Evolutionary conservation across 2,888 invertebrate species (phyloP).

Genomic region (Hydropsyche betteni): DNA sequence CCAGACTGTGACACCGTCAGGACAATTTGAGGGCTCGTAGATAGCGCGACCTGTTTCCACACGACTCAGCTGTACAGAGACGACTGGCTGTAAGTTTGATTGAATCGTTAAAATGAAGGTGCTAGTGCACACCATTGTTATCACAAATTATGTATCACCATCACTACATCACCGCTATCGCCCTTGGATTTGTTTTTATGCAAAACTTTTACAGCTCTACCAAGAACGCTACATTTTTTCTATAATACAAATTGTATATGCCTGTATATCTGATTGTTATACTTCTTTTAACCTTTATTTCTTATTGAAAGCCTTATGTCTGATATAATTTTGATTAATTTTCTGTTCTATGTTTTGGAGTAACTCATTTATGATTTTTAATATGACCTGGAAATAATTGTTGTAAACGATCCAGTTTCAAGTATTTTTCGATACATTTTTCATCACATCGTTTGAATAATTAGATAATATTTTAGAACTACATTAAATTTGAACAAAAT

Average conservation of each 20-base stretch:
- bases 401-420: too few relatives aligned
- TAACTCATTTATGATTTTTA: too few relatives aligned
- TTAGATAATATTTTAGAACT: too few relatives aligned
- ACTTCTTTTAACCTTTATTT: too few relatives aligned
- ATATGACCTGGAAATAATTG: too few relatives aligned
- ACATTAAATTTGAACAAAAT: too few relatives aligned
- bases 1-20: conserved; percentile 37
- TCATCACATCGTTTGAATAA: too few relatives aligned
- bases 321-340: too few relatives aligned
- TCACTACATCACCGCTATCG: conserved; percentile 37
- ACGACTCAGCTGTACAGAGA: conserved; percentile 26
- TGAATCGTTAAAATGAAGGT: conserved; percentile 32
- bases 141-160: conserved; percentile 13
- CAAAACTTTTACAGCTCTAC: conserved; percentile 32
- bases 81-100: conserved; percentile 37
- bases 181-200: conserved; percentile 21
- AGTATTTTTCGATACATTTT: too few relatives aligned
- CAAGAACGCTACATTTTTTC: conserved; percentile 13
- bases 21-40: conserved; percentile 18
- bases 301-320: too few relatives aligned
- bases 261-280: too few relatives aligned
- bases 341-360: too few relatives aligned
- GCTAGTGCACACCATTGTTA: conserved; percentile 25
- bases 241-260: not conserved
- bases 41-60: not conserved